Conservation (phyloP, 2,888 invertebrate species). For the Syritta pipiens region DNA sequence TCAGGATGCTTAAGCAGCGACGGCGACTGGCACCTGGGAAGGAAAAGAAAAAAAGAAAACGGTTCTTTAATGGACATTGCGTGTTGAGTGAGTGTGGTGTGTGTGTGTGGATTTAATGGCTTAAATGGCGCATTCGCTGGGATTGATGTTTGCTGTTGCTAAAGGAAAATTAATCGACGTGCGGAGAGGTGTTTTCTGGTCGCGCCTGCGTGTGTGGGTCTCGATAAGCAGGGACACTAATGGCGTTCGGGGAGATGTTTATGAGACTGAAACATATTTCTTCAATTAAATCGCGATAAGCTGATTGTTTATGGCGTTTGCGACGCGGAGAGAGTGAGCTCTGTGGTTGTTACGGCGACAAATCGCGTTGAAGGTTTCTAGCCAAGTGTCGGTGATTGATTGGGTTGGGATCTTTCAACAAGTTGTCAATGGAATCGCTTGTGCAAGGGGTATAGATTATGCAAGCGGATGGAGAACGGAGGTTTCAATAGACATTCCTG, state of each 20-base stretch:
- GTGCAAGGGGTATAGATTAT: no score
- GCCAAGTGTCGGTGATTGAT: not conserved
- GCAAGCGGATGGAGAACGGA: no score
- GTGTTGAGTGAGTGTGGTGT: constrained; percentile 37
- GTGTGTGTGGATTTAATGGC: constrained; percentile 9
- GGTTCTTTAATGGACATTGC: constrained; percentile 62
- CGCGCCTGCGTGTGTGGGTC: constrained; percentile 44
- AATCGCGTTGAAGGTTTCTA: not conserved
- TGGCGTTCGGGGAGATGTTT: constrained; percentile 44
- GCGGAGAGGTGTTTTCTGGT: constrained; percentile 18
- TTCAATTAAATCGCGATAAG: constrained; percentile 61
- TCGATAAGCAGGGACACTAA: constrained; percentile 61
- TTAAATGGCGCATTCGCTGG: constrained; percentile 47
- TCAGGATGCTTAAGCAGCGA: constrained; percentile 92
- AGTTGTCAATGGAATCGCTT: no score
- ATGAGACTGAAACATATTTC: constrained; percentile 50
- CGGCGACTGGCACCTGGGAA: constrained; percentile 86
- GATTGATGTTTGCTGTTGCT: constrained; percentile 64
- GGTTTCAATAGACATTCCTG: no score
- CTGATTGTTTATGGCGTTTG: constrained; percentile 15
- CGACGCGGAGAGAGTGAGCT: not conserved
- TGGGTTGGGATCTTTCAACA: no score
- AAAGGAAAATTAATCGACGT: constrained; percentile 66
- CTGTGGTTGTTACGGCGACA: not conserved
- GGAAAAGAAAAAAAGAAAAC: constrained; percentile 18